Conservation (phyloP, 2,113 vertebrate species). For the Gobiocypris rarus region DNA sequence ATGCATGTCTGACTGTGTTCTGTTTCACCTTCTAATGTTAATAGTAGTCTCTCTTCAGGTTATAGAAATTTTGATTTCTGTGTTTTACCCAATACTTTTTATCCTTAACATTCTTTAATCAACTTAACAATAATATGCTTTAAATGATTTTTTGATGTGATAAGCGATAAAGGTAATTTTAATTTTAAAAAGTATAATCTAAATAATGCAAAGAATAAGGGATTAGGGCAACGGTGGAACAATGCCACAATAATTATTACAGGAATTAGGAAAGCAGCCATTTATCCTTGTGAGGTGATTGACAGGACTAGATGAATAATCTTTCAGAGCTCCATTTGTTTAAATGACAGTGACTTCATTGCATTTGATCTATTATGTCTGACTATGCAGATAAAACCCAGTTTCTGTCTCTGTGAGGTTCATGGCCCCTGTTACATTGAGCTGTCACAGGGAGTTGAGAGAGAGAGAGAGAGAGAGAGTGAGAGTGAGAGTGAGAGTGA, state of each 20-base stretch:
- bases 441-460: constrained; percentile 22
- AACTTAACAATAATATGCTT: not conserved
- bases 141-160: not conserved
- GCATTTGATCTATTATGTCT: constrained; percentile 21
- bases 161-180: not conserved
- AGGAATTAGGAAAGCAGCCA: not conserved
- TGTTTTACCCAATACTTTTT: not conserved
- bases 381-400: constrained; percentile 11
- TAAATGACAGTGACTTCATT: constrained; percentile 19
- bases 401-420: constrained; percentile 4
- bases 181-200: too few species aligned
- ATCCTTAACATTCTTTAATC: not conserved
- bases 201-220: not conserved
- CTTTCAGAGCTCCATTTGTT: not conserved
- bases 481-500: too few species aligned
- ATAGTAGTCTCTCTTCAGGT: not conserved
- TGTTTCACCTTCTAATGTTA: not conserved
- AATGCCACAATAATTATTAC: not conserved
- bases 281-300: constrained; percentile 3
- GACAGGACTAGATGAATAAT: not conserved
- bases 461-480: too few species aligned
- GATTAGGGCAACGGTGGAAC: not conserved
- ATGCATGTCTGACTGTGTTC: not conserved
- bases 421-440: constrained; percentile 35
- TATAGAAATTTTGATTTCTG: not conserved